Evolutionary conservation across 2,888 invertebrate genomes (phyloP), one percentile per base, ranked within the genome.

Genomic region (Lomographa bimaculata): DNA sequence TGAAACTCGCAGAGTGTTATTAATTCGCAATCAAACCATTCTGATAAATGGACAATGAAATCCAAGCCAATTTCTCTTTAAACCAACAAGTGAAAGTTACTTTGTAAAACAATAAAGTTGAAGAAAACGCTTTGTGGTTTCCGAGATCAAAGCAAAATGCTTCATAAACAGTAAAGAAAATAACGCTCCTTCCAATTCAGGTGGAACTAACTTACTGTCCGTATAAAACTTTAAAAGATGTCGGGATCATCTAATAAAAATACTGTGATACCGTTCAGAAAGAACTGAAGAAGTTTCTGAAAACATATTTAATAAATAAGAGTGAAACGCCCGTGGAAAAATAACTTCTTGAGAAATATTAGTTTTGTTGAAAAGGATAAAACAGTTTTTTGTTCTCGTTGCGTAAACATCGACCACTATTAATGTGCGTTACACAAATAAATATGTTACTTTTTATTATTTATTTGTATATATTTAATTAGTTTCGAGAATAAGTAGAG

Each of bases 91-190:
- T 38, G 47, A 58, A 54, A 52, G 50, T 50, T 32, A 33, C 39
- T 36, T 46, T 38, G 46, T 50, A 46, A 50, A 49, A 44, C 47
- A 48, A 44, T 53, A 54, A 52, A 51, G 41, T 30, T 35, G 39
- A 41, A 36, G 33, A 47, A 48, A 55, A 37, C 36, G 43, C 38
- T 47, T 52, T 46, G 49, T 30, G 45, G 39, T 40, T 46, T 19
- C 18, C 21, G 28, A 39, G 45, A 47, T 47, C 34, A 37, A 49
- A 35, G 32, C 39, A 46, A 38, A 46, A 44, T 39, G 20, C 43
- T 29, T 36, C 40, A 41, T 41, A 43, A 48, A 51, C 46, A 46
- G 27, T 39, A 38, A 43, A 50, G 41, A 30, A 39, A 38, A 43
- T 25, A 41, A 30, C 32, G 25, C 24, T 35, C 26, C 7, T 24